Conservation (phyloP, 2,113 vertebrate genomes). For the Ramphastos sulfuratus region DNA sequence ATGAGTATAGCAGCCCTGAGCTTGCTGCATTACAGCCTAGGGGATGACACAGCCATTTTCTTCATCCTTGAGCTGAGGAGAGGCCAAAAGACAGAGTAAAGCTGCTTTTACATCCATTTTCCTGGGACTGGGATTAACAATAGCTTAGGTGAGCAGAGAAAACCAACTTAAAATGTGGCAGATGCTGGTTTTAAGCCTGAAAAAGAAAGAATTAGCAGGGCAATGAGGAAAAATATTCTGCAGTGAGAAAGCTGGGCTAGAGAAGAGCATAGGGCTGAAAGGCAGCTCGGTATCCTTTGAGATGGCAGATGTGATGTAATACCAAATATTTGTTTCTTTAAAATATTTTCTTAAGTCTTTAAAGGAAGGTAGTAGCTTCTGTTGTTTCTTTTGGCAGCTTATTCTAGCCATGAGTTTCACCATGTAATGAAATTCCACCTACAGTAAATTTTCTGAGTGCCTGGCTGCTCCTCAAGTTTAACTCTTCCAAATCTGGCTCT, state of each 20-base stretch:
- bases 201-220: background rate
- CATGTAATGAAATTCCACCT: constrained; percentile 60
- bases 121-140: background rate
- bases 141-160: background rate
- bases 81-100: constrained; percentile 4
- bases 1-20: background rate
- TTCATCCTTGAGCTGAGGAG: background rate
- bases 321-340: constrained; percentile 50
- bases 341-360: constrained; percentile 55
- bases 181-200: background rate
- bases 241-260: background rate
- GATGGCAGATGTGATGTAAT: background rate
- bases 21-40: background rate
- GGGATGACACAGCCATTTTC: background rate
- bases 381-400: constrained; percentile 63
- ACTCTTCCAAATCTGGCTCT: background rate
- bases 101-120: background rate
- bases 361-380: constrained; percentile 28
- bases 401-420: constrained; percentile 41
- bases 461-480: constrained; percentile 25
- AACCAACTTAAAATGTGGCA: constrained; percentile 4
- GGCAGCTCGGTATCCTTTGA: constrained; percentile 36
- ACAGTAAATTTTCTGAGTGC: constrained; percentile 37
- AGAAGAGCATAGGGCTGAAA: background rate
- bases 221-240: background rate